These are phyloP conservation scores for Listrodromus nycthemerus DNA, from an alignment of 2,888 invertebrate genomes.

Conservation along the genomic window DNA sequence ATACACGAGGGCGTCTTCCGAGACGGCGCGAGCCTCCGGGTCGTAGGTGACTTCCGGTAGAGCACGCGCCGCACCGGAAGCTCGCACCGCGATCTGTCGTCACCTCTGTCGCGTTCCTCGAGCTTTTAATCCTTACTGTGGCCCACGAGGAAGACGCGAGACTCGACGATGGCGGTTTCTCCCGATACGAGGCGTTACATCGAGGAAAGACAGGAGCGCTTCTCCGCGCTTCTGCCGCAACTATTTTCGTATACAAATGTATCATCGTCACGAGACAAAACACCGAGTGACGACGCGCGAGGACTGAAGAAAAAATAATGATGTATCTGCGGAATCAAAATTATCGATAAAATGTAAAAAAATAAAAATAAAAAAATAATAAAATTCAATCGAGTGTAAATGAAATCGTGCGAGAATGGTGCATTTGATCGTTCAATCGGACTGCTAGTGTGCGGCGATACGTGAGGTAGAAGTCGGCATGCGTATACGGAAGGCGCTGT, in stretches of 20 bases:
- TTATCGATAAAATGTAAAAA: not conserved
- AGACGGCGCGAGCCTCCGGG: conserved; percentile 62
- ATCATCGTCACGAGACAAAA: conserved; percentile 11
- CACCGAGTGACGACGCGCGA: conserved; percentile 42
- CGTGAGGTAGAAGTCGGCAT: conserved; percentile 12
- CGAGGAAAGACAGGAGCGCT: conserved; percentile 56
- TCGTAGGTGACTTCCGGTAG: conserved; percentile 74
- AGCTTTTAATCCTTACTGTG: conserved; percentile 23
- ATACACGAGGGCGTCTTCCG: conserved; percentile 51
- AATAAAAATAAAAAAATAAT: not conserved
- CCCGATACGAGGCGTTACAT: conserved; percentile 49
- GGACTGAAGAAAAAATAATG: conserved; percentile 22
- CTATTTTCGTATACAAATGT: conserved; percentile 58
- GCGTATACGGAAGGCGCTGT: conserved; percentile 42
- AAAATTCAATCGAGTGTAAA: not conserved
- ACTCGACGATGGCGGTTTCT: conserved; percentile 46
- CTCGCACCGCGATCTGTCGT: conserved; percentile 73
- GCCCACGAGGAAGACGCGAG: conserved; percentile 2
- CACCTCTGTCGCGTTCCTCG: conserved; percentile 63
- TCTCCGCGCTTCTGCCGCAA: not conserved
- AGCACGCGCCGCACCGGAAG: conserved; percentile 79
- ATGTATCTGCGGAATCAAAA: not conserved
- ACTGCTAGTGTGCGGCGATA: not conserved
- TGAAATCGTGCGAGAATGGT: not conserved
- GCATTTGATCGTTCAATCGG: not conserved